Evolutionary conservation across 2,113 vertebrate species (phyloP), one percentile per base, ranked within the genome.

Genomic region (Elephantulus edwardii): DNA sequence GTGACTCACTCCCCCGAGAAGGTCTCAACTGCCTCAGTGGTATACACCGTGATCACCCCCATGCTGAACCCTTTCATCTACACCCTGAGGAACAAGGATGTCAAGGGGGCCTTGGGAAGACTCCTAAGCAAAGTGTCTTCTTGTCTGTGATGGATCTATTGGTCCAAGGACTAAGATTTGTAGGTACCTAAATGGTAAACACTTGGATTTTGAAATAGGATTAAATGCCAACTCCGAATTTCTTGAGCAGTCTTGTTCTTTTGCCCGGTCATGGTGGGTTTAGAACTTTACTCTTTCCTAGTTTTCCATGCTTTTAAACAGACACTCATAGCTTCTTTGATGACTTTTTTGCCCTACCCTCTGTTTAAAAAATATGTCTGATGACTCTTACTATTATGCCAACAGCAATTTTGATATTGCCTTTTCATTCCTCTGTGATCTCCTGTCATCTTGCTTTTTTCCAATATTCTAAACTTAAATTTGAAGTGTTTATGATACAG

Each of bases 51-150:
- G 33, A 84, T 91, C 30, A 90, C 92, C 10, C 92, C 94, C 11
- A 90, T 88, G 94, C 54, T 95, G 50, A 95, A 95, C 83, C 94
- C 92, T 6, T 83, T 92, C 83, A 92, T 95, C 42, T 95, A 95
- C 30, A 95, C 85, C 8, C 38, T 95, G 16, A 76, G 87, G 60
- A 93, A 92, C 87, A 92, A 90, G 52, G 89, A 93, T 16, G 74
- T 95, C 19, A 90, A 95, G 56, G 52, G 60, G 22, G 87, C 86
- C 4, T 44, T 95, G 48, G 54, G 48, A 40, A 95, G 75, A 13
- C 42, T 94, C 22, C 9, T 88, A 22, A 26, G 60, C 40, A 85
- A 70, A 76, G 24, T 5, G 24, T 4, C 35, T 12, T 82, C 62
- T 66, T 86, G 46, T 77, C 71, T 68, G 56, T 78, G 46, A 83